Evolutionary conservation across 2,888 invertebrate genomes (phyloP), one percentile per base, ranked within the genome.

Genomic region (Heliconius erato): DNA sequence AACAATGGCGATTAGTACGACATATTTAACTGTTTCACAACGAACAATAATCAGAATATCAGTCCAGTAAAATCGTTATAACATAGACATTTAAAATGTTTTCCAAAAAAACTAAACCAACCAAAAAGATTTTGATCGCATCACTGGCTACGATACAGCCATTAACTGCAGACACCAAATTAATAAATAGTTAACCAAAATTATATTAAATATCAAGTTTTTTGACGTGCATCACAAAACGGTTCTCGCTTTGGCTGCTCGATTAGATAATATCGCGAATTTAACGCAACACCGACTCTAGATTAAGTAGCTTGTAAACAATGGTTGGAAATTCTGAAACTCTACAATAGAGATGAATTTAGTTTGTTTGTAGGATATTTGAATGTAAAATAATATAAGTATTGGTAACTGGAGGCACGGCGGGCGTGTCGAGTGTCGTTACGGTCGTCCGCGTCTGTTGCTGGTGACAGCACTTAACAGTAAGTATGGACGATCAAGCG

Each of bases 391-490:
- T 74, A 40, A 74, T 74, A 74, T 74, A 59, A 72, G 65, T 82
- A 65, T 40, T 68, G 14, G 44, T 72, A 67, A 94, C 90, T 88
- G 85, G 92, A 94, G 86, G 87, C 85, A 88, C 88, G 91, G 87
- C 89, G 86, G 90, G 90, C 92, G 92, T 93, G 91, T 94, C 95
- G 89, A 88, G 89, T 92, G 86, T 88, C 94, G 94, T 94, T 93
- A 91, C 92, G 93, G 91, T 90, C 89, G 90, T 91, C 89, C 83
- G 79, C 81, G 44, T 44, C 84, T 79, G 76, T 68, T 82, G 84
- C 82, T 82, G 80, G 40, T 79, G 81, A 80, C 68, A 81, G 81
- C 71, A 40, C 26, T 79, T 59, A 44, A 79, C 63, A 79, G 72
- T 72, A 28, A 63, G 49, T 68, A 67, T 26, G 26, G 35, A 82